These are phyloP conservation scores for Calliopsis andreniformis DNA, from an alignment of 1,140 invertebrate genomes.

Conservation along the genomic window DNA sequence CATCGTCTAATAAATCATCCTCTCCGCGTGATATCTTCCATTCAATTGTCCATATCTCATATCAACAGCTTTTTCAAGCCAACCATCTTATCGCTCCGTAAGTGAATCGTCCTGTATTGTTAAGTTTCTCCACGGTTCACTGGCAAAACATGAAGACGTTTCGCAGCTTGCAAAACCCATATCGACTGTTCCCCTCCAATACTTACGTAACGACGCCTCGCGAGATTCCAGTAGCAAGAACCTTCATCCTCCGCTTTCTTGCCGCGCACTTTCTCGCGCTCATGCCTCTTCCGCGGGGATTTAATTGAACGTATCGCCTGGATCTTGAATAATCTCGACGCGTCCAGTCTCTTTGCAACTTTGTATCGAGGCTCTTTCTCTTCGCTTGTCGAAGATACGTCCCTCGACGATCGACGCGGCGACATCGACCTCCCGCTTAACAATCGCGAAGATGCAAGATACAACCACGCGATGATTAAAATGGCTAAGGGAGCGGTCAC, in stretches of 20 bases:
- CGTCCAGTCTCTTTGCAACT: background rate
- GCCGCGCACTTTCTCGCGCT: background rate
- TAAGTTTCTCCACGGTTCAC: background rate
- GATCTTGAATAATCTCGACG: background rate
- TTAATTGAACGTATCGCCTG: background rate
- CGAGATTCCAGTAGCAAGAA: background rate
- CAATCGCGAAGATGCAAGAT: conserved; percentile 7
- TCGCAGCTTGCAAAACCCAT: background rate
- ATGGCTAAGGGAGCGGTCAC: no score
- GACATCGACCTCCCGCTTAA: background rate
- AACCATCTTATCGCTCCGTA: background rate
- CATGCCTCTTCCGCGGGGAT: background rate
- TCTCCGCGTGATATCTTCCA: no score
- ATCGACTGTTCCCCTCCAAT: background rate
- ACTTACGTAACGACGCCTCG: background rate
- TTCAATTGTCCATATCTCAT: no score
- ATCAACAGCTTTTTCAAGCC: no score
- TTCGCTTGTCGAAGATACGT: no score
- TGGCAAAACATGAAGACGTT: background rate
- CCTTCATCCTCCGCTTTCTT: background rate
- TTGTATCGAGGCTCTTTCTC: background rate
- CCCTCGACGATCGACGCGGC: background rate
- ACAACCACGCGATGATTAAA: conserved; percentile 32
- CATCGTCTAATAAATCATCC: no score
- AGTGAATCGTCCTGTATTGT: background rate